A percentile compares a stretch with the other conserved stretches of the same genome.
phyloP scores from a whole-genome alignment of 2,888 invertebrate genomes.

The Sphaerophoria taeniata region DNA sequence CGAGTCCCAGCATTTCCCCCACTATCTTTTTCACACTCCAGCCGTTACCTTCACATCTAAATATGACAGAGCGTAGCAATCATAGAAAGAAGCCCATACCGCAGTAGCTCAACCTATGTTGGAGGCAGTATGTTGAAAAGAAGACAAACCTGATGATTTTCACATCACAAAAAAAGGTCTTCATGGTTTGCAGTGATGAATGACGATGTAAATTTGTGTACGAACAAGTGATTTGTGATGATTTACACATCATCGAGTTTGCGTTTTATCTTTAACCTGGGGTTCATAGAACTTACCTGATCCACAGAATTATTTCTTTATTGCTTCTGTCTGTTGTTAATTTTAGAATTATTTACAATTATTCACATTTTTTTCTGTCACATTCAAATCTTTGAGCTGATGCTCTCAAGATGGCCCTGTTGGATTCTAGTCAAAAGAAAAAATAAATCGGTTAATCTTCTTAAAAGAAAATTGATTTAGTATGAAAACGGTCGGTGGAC shows the following conservation, averaged over 20 bases:
- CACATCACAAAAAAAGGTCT: constrained; percentile 11
- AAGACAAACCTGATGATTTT: constrained; percentile 1
- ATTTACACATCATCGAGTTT: constrained; percentile 50
- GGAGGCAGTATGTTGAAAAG: background rate
- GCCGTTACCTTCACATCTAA: too few species aligned
- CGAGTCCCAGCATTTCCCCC: too few species aligned
- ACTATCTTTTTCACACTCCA: too few species aligned
- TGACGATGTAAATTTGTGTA: constrained; percentile 35
- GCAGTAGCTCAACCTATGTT: too few species aligned
- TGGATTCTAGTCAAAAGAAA: constrained; percentile 12
- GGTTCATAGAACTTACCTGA: too few species aligned
- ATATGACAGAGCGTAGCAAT: too few species aligned
- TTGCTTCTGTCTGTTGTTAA: background rate
- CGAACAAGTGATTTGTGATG: constrained; percentile 41
- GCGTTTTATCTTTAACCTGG: constrained; percentile 44
- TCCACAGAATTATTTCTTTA: background rate
- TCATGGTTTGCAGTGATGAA: constrained; percentile 17
- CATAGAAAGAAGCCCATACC: too few species aligned
- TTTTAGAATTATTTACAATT: background rate
- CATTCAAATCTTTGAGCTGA: background rate
- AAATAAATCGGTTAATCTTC: constrained; percentile 32
- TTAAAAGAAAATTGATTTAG: constrained; percentile 25
- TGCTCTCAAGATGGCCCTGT: background rate
- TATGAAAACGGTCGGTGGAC: background rate
- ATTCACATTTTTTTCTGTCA: background rate